Conservation (phyloP, 2,888 invertebrate genomes). For the Bellardia bayeri region DNA sequence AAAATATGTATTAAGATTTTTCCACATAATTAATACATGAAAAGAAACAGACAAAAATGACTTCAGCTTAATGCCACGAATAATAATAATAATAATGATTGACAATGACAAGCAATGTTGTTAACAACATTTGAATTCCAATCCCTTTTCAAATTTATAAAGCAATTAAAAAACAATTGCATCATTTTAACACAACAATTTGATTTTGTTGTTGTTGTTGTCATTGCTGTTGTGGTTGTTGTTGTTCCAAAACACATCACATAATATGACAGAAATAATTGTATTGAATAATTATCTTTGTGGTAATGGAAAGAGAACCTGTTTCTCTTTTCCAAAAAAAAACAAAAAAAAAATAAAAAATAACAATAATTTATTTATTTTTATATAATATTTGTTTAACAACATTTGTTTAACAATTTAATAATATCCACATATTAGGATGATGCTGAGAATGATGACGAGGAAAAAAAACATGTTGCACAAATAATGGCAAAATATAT, state of each 20-base stretch:
- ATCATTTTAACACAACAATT: slow-evolving; percentile 28
- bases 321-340: slow-evolving; percentile 24
- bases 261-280: slow-evolving; percentile 36
- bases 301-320: slow-evolving; percentile 18
- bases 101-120: slow-evolving; percentile 9
- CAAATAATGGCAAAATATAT: background rate
- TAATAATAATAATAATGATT: slow-evolving; percentile 23
- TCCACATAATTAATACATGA: background rate
- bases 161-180: slow-evolving; percentile 29
- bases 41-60: background rate
- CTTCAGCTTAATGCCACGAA: background rate
- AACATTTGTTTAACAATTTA: background rate
- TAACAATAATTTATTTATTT: slow-evolving; percentile 12
- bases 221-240: background rate
- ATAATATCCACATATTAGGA: background rate
- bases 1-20: too few species aligned
- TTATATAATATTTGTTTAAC: slow-evolving; percentile 27
- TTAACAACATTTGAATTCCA: background rate
- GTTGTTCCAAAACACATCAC: background rate
- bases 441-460: background rate
- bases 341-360: too few species aligned
- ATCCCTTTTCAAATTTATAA: background rate
- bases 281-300: slow-evolving; percentile 38
- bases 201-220: background rate
- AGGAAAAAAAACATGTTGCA: slow-evolving; percentile 1